Evolutionary conservation across 2,888 invertebrate genomes (phyloP).

Genomic region (Drosophila peninsularis): DNA sequence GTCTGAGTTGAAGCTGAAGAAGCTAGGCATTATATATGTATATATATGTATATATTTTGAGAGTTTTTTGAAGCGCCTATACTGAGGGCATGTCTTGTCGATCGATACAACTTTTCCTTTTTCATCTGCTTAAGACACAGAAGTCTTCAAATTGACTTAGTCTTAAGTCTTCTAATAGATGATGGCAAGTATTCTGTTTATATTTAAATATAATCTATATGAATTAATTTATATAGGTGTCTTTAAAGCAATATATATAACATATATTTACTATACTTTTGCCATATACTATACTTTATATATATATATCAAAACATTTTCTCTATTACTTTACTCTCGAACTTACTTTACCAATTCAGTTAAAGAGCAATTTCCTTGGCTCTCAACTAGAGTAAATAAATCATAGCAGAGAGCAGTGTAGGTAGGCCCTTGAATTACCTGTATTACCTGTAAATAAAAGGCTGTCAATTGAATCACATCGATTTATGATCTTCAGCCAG

Average conservation of each 20-base stretch:
- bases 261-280: too few species aligned
- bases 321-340: not conserved
- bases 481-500: slow-evolving; percentile 10
- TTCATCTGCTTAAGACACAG: too few species aligned
- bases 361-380: not conserved
- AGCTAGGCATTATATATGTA: not conserved
- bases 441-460: slow-evolving; percentile 2
- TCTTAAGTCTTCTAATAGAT: too few species aligned
- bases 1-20: not conserved
- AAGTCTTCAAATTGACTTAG: too few species aligned
- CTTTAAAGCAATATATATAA: too few species aligned
- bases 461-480: not conserved
- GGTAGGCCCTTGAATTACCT: not conserved
- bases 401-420: not conserved
- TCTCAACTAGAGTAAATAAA: not conserved
- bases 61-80: too few species aligned
- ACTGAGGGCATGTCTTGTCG: too few species aligned
- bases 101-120: too few species aligned
- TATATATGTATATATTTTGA: not conserved
- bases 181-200: too few species aligned
- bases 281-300: not conserved
- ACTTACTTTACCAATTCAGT: not conserved
- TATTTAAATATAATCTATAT: too few species aligned
- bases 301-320: not conserved
- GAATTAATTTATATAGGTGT: too few species aligned